Conservation (phyloP, 1,140 invertebrate genomes). For the Cydia strobilella region DNA sequence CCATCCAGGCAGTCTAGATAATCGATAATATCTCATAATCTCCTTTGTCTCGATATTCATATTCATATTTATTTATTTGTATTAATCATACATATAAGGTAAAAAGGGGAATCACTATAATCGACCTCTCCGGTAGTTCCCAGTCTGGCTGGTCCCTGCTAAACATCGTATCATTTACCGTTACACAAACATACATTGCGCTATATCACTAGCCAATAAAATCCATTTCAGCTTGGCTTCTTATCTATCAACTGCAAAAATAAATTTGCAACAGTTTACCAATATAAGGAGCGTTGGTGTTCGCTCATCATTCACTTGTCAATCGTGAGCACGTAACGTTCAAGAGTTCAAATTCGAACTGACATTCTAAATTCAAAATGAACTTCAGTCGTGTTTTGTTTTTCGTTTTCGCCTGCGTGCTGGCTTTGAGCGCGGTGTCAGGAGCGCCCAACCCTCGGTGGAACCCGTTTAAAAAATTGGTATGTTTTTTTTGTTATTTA, state of each 20-base stretch:
- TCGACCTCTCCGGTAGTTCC: slow-evolving; percentile 24
- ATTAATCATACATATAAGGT: too few species aligned
- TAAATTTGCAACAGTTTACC: background rate
- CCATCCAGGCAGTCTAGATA: too few species aligned
- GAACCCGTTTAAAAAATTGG: slow-evolving; percentile 37
- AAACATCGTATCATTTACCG: background rate
- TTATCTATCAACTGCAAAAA: background rate
- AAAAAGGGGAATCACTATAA: slow-evolving; percentile 17
- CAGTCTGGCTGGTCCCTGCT: background rate
- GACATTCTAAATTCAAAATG: slow-evolving; percentile 18
- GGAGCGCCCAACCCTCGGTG: slow-evolving; percentile 35
- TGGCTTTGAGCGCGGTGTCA: slow-evolving; percentile 36
- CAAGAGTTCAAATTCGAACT: background rate
- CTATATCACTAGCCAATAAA: background rate
- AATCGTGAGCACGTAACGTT: background rate
- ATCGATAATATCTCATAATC: too few species aligned
- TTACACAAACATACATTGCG: background rate
- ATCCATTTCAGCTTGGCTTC: background rate
- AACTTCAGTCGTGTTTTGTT: slow-evolving; percentile 27
- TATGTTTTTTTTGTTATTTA: slow-evolving; percentile 14
- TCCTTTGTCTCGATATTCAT: too few species aligned
- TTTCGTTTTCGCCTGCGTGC: slow-evolving; percentile 36
- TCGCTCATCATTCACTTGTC: slow-evolving; percentile 24
- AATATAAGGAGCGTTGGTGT: slow-evolving; percentile 17
- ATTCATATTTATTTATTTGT: too few species aligned